These are phyloP conservation scores for Opisthocomus hoazin DNA, from an alignment of 2,113 vertebrate genomes.

Conservation along the genomic window DNA sequence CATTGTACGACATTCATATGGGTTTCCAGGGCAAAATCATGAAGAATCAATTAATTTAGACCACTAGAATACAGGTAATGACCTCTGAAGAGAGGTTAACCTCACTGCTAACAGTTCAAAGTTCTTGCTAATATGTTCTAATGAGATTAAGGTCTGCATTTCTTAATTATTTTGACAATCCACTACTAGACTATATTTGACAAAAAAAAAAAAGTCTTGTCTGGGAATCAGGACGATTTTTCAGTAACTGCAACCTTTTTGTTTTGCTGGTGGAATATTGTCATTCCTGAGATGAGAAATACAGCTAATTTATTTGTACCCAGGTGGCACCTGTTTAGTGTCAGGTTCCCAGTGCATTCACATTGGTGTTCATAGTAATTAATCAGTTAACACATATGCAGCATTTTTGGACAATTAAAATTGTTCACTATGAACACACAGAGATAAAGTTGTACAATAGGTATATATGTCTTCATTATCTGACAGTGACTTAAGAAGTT, in stretches of 20 bases:
- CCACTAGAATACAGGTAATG: not conserved
- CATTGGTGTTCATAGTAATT: not conserved
- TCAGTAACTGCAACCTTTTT: not conserved
- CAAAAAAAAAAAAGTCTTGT: not conserved
- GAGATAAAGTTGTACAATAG: not conserved
- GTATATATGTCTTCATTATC: not conserved
- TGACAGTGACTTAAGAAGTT: not conserved
- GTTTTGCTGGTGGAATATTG: not conserved
- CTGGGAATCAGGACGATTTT: not conserved
- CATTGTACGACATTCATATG: not conserved
- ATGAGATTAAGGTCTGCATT: not conserved
- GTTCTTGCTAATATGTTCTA: not conserved
- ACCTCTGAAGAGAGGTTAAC: not conserved
- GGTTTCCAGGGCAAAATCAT: not conserved
- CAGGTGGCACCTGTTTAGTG: not conserved
- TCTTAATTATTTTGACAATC: not conserved
- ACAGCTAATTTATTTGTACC: not conserved
- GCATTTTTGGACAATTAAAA: not conserved
- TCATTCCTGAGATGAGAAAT: not conserved
- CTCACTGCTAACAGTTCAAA: not conserved
- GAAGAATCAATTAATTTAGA: not conserved
- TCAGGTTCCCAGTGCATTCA: not conserved
- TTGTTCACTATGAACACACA: not conserved
- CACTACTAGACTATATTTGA: not conserved
- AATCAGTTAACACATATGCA: not conserved